Conservation (phyloP, 2,113 vertebrate species). For the Danionella cerebrum region DNA sequence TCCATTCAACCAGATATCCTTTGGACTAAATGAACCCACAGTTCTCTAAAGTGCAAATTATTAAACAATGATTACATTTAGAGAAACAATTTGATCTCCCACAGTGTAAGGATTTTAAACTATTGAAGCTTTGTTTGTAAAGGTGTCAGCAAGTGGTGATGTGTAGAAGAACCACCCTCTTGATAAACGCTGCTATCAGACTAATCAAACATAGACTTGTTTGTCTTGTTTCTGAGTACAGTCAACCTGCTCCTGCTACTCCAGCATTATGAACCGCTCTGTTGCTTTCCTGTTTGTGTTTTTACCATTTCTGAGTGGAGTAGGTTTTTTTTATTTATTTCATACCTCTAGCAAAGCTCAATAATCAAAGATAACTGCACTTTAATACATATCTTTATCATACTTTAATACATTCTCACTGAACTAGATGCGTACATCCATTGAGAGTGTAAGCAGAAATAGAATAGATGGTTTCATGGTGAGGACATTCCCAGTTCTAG, state of each 20-base stretch:
- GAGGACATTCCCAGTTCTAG: no score
- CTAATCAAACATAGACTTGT: slow-evolving; percentile 27
- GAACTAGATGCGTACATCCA: no score
- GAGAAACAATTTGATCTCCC: neutral
- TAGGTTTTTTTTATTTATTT: no score
- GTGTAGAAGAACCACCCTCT: slow-evolving; percentile 24
- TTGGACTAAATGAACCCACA: no score
- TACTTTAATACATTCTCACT: no score
- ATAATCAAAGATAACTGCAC: no score
- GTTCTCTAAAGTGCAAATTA: neutral
- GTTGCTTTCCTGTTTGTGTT: neutral
- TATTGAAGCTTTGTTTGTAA: neutral
- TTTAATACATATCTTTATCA: no score
- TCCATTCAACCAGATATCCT: no score
- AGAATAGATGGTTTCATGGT: no score
- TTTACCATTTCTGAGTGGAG: no score
- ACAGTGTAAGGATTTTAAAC: neutral
- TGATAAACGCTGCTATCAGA: slow-evolving; percentile 20
- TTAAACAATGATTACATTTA: neutral
- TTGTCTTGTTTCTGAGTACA: slow-evolving; percentile 2
- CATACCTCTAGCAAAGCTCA: no score
- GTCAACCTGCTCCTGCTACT: neutral
- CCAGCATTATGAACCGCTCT: neutral
- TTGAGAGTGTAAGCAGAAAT: no score
- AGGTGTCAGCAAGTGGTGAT: neutral